Base-by-base conservation (phyloP, 2,113 vertebrate species). In the Climacteris rufus region DNA sequence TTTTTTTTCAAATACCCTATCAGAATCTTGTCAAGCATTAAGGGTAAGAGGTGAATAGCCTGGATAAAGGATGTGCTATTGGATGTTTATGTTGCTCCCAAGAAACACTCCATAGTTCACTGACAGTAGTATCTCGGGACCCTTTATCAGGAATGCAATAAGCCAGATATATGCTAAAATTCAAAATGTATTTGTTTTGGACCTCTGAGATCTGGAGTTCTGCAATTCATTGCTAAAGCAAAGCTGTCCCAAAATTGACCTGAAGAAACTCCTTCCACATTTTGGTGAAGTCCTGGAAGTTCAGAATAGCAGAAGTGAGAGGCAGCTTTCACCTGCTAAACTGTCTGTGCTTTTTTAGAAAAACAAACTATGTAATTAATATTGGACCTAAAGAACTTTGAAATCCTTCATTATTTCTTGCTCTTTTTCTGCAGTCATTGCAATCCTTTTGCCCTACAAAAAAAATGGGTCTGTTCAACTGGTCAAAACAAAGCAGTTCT, bases 61-160 rank as follows among this genome's bases (percentile, higher is more conserved):
- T 39, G 75, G 40, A 60, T 39, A 49, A 44, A 93, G 96, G 94
- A 91, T 86, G 89, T 78, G 77, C 82, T 94, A 11, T 88, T 4
- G 8, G 93, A 86, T 86, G 50, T 94, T 87, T 87, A 75, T n/a
- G 63, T 52, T 74, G 61, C 70, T 94, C 49, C 66, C 27, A 33
- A 92, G 81, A 71, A 94, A 77, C 75, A 91, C 66, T 74, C 57
- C 83, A 80, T 77, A 84, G 57, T 31, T 96, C 95, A 94, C 95
- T 91, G 95, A 37, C 89, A 92, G 75, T 16, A 8, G 8, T 54
- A 44, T 85, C 94, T 87, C 14, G 70, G 54, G 90, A 52, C 63
- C 70, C 83, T 39, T 93, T 64, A 93, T 83, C 78, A 85, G 86
- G 57, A 69, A 68, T 64, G 74, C 56, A 69, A 70, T 52, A 90